Evolutionary conservation across 2,113 vertebrate genomes (phyloP), one percentile per base, ranked within the genome.

Genomic region (Proteles cristata): DNA sequence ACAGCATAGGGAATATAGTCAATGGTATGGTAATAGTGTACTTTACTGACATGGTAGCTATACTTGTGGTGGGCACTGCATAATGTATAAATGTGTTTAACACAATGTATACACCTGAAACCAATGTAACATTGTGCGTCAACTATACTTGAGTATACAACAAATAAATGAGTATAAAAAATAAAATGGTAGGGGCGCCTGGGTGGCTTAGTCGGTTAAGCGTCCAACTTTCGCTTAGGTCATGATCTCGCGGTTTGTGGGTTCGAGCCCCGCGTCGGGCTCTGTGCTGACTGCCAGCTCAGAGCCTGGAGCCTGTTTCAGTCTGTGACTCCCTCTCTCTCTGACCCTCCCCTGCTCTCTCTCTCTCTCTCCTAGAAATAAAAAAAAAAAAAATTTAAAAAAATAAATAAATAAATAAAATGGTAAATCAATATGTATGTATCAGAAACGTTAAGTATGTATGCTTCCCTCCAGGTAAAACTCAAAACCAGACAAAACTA

Each of bases 401-500:
- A n/a, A n/a, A n/a, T n/a, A n/a, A n/a, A n/a, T n/a, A n/a, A n/a
- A n/a, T n/a, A 74, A 45, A 43, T 74, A 74, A 74, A 74, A 74
- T 28, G 28, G 43, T 74, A 74, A 26, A 26, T 14, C 43, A 74
- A 43, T 74, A 74, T 45, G 39, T 74, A 45, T 10, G 26, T 50
- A 55, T 79, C 48, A 90, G 88, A 92, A 94, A n/a, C 35, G 48
- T 88, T 65, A 43, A 25, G 68, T 58, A 58, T 76, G 9, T 84
- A 19, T 61, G 33, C 50, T 93, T 71, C 87, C 65, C 83, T 79
- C 53, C 43, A 82, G 23, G 31, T 66, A 93, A 93, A 93, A 85
- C 84, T 92, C n/a, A 95, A 96, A 92, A 66, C 33, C 7, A 77
- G 80, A 81, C 28, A 80, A 90, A 63, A 53, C 21, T 88, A 83